A percentile compares a stretch with the other conserved stretches of the same genome.
These are phyloP conservation scores for Monochamus saltuarius DNA, from an alignment of 1,140 invertebrate species.

Conservation along the genomic window DNA sequence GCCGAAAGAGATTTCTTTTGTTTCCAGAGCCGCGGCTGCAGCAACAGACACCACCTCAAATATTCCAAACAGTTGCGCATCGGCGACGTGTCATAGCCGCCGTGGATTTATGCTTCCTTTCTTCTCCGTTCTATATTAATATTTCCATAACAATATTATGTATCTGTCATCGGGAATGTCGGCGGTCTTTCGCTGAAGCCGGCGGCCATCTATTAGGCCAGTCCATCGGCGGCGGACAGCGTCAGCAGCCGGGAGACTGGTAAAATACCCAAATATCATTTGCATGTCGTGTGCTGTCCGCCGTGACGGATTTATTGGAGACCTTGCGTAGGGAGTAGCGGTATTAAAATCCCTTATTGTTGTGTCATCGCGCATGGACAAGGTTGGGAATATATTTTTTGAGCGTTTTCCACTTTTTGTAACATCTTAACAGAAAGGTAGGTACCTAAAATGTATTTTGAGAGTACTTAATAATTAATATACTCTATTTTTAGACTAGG, in stretches of 20 bases:
- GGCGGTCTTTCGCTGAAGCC: slow-evolving; percentile 36
- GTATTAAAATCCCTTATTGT: slow-evolving; percentile 43
- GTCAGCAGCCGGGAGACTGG: slow-evolving; percentile 19
- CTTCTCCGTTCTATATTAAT: slow-evolving; percentile 44
- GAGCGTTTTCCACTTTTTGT: too few species aligned
- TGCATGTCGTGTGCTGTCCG: slow-evolving; percentile 20
- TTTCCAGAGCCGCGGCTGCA: too few species aligned
- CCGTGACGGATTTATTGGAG: slow-evolving; percentile 48
- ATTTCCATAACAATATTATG: slow-evolving; percentile 50
- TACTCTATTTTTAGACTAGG: too few species aligned
- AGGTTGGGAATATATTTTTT: too few species aligned
- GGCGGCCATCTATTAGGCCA: slow-evolving; percentile 40
- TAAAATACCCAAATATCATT: slow-evolving; percentile 38
- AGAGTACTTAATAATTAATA: too few species aligned
- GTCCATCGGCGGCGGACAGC: slow-evolving; percentile 37
- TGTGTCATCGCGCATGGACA: slow-evolving; percentile 10
- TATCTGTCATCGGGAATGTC: slow-evolving; percentile 41
- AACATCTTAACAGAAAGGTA: too few species aligned
- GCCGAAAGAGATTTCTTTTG: too few species aligned
- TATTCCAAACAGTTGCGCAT: slow-evolving; percentile 19
- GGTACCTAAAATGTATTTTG: too few species aligned
- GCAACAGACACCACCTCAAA: not conserved
- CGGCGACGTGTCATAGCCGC: slow-evolving; percentile 21
- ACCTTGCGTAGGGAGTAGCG: slow-evolving; percentile 32
- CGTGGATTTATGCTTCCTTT: slow-evolving; percentile 43